These are phyloP conservation scores for Clepsis dumicolana DNA, from an alignment of 2,888 invertebrate genomes.

Conservation along the genomic window DNA sequence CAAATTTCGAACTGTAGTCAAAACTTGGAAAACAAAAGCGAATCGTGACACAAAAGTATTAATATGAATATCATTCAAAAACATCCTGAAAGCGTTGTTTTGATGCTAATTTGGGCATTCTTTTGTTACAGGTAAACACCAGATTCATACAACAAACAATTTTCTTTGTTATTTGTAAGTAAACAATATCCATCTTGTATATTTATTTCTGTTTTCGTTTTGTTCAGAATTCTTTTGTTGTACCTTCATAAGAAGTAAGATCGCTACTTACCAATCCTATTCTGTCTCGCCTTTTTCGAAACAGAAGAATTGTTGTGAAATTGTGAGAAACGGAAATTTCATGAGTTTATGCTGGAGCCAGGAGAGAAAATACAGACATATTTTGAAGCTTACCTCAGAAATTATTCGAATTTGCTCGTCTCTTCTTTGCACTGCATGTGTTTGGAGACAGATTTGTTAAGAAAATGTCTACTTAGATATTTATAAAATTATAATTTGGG, in stretches of 20 bases:
- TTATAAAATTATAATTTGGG: too few relatives aligned
- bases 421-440: too few relatives aligned
- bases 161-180: slow-evolving; percentile 35
- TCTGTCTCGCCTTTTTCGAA: not conserved
- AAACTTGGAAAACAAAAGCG: slow-evolving; percentile 4
- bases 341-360: not conserved
- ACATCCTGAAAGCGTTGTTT: not conserved
- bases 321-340: not conserved
- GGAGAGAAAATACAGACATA: not conserved
- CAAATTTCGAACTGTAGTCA: not conserved
- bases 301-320: not conserved
- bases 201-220: slow-evolving; percentile 10
- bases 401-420: not conserved
- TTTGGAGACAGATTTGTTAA: too few relatives aligned
- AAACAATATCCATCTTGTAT: slow-evolving; percentile 21
- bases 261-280: not conserved
- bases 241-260: slow-evolving; percentile 5
- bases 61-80: not conserved
- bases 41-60: slow-evolving; percentile 3
- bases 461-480: too few relatives aligned
- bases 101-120: slow-evolving; percentile 17
- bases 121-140: slow-evolving; percentile 41
- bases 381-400: too few relatives aligned
- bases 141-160: slow-evolving; percentile 28
- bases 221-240: slow-evolving; percentile 10